Evolutionary conservation across 2,888 invertebrate genomes (phyloP).

Genomic region (Drosophila macrospina): DNA sequence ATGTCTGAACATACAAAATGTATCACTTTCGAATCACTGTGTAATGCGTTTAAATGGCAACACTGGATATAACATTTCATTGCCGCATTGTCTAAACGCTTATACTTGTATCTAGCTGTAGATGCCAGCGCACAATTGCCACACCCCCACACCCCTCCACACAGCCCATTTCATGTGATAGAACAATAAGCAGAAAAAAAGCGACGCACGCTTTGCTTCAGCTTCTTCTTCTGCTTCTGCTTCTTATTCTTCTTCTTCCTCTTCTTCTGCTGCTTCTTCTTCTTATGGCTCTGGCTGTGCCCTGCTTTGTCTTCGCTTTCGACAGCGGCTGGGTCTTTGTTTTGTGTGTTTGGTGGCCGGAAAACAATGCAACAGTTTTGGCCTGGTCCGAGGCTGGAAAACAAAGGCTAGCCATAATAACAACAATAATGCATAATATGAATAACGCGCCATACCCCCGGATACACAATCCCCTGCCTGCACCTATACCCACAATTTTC

Average conservation of each 20-base stretch:
- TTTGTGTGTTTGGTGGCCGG: conserved; percentile 34
- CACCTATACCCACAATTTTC: conserved; percentile 19
- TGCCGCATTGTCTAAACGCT: conserved; percentile 29
- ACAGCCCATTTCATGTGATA: neutral
- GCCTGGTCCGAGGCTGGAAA: conserved; percentile 47
- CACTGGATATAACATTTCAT: conserved; percentile 27
- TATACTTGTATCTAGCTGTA: conserved; percentile 13
- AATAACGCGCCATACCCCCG: conserved; percentile 2
- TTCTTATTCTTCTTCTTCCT: neutral
- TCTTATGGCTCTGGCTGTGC: conserved; percentile 1
- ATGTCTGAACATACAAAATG: neutral
- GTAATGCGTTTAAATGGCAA: neutral
- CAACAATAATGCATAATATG: conserved; percentile 53
- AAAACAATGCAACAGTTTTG: conserved; percentile 73
- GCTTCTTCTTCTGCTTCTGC: conserved; percentile 2
- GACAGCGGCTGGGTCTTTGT: conserved; percentile 19
- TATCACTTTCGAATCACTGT: conserved; percentile 1
- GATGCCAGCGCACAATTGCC: conserved; percentile 16
- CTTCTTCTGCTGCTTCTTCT: neutral
- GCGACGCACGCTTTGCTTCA: conserved; percentile 11
- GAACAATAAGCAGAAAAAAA: conserved; percentile 31
- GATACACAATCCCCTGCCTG: neutral
- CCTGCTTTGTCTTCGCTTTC: conserved; percentile 9
- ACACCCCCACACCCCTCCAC: neutral
- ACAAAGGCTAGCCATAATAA: conserved; percentile 61